phyloP scores from a whole-genome alignment of 2,888 invertebrate genomes.

The Falcaria lacertinaria region DNA sequence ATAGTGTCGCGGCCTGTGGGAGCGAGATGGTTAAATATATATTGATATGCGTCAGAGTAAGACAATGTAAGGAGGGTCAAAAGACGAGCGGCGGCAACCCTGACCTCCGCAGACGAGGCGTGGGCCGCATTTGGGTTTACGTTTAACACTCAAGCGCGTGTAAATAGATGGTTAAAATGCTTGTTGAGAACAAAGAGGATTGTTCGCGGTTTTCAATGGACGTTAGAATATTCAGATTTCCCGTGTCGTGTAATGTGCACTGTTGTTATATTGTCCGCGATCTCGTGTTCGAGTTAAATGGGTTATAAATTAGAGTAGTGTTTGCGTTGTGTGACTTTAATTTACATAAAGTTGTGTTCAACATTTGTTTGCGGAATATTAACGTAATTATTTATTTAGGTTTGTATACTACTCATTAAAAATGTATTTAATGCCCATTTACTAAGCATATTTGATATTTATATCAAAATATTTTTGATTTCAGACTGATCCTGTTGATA shows the following conservation, averaged over 20 bases:
- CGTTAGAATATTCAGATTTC: conserved; percentile 33
- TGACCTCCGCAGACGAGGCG: conserved; percentile 63
- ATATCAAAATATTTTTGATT: too few species aligned
- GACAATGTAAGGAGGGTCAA: conserved; percentile 62
- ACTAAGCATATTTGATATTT: too few species aligned
- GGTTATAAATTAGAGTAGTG: conserved; percentile 4
- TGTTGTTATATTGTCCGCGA: conserved; percentile 33
- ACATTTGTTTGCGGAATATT: background rate
- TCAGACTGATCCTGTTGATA: too few species aligned
- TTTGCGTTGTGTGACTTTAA: background rate
- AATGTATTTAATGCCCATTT: too few species aligned
- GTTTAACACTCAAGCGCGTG: conserved; percentile 17
- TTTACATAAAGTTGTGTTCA: background rate
- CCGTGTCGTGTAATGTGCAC: conserved; percentile 37
- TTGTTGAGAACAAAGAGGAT: conserved; percentile 23
- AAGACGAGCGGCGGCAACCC: conserved; percentile 76
- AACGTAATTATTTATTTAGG: background rate
- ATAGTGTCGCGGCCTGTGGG: conserved; percentile 73
- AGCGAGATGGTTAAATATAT: conserved; percentile 38
- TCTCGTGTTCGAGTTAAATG: background rate
- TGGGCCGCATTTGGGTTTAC: conserved; percentile 57
- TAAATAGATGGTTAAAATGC: conserved; percentile 21
- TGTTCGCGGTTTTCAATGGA: conserved; percentile 28
- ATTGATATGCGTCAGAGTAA: conserved; percentile 36
- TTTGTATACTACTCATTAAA: background rate